Evolutionary conservation across 2,797 vertebrate genomes (phyloP).

Genomic region (Gadopsis marmoratus): DNA sequence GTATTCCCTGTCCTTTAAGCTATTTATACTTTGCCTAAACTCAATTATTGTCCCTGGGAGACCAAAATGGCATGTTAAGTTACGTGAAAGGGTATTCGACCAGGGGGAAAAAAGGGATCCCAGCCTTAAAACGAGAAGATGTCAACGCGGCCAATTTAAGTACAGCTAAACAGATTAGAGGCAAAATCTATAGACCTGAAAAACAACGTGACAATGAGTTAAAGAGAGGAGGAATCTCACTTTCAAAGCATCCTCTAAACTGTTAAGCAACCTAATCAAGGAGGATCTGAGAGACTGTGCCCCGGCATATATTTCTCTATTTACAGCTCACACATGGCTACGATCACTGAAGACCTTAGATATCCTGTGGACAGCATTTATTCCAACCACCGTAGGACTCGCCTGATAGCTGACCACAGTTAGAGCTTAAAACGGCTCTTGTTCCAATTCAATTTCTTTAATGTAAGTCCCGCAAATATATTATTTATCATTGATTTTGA

Average conservation of each 20-base stretch:
- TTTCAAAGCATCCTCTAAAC: constrained; percentile 90
- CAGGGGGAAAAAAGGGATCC: constrained; percentile 86
- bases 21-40: constrained; percentile 99
- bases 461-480: not conserved
- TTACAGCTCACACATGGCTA: constrained; percentile 77
- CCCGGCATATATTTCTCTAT: constrained; percentile 83
- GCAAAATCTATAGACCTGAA: constrained; percentile 86
- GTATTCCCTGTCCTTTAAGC: constrained; percentile 95
- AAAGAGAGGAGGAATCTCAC: constrained; percentile 87
- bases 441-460: constrained; percentile 15
- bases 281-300: constrained; percentile 85
- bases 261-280: constrained; percentile 89
- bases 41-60: constrained; percentile 99
- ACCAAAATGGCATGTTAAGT: constrained; percentile 99
- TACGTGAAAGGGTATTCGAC: constrained; percentile 93
- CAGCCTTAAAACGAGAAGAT: constrained; percentile 92
- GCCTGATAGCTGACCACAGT: constrained; percentile 41
- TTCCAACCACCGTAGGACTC: constrained; percentile 32
- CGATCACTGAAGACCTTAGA: constrained; percentile 61
- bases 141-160: constrained; percentile 94
- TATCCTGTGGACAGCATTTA: constrained; percentile 55
- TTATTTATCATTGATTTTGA: not conserved
- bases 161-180: constrained; percentile 98
- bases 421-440: constrained; percentile 18
- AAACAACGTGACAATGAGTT: constrained; percentile 90